phyloP scores from a whole-genome alignment of 2,888 invertebrate genomes.

The Sesia bembeciformis region DNA sequence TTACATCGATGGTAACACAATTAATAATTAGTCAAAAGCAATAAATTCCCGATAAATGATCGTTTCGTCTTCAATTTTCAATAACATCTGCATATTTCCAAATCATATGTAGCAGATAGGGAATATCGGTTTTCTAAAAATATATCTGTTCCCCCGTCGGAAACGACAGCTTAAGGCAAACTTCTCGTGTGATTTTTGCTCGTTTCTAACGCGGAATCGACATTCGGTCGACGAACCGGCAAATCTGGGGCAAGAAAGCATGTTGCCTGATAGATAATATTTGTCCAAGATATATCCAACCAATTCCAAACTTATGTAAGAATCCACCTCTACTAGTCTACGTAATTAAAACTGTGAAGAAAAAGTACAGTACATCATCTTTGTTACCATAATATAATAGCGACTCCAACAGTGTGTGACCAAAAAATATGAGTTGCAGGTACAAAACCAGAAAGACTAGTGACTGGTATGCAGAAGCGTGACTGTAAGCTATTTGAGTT shows the following conservation, averaged over 20 bases:
- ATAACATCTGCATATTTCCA: no score
- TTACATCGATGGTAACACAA: no score
- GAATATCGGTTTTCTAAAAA: constrained; percentile 32
- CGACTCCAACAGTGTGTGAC: constrained; percentile 2
- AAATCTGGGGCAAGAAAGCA: constrained; percentile 61
- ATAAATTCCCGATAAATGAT: no score
- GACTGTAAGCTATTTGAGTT: constrained; percentile 28
- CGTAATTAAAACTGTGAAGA: not conserved
- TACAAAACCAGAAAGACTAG: not conserved
- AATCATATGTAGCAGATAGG: no score
- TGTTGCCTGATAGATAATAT: constrained; percentile 18
- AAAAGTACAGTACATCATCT: not conserved
- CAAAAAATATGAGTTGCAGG: constrained; percentile 9
- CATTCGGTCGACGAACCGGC: constrained; percentile 57
- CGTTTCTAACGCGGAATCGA: constrained; percentile 40
- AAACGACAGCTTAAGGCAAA: constrained; percentile 42
- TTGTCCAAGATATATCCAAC: not conserved
- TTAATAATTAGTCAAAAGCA: no score
- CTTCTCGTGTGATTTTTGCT: constrained; percentile 51
- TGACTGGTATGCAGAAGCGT: constrained; percentile 20
- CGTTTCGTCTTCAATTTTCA: no score
- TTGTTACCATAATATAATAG: not conserved
- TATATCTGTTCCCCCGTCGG: constrained; percentile 39
- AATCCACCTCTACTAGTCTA: no score
- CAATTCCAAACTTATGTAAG: not conserved